A percentile compares a stretch with the other conserved stretches of the same genome.
phyloP scores from a whole-genome alignment of 1,140 invertebrate genomes.

The Patella vulgata region DNA sequence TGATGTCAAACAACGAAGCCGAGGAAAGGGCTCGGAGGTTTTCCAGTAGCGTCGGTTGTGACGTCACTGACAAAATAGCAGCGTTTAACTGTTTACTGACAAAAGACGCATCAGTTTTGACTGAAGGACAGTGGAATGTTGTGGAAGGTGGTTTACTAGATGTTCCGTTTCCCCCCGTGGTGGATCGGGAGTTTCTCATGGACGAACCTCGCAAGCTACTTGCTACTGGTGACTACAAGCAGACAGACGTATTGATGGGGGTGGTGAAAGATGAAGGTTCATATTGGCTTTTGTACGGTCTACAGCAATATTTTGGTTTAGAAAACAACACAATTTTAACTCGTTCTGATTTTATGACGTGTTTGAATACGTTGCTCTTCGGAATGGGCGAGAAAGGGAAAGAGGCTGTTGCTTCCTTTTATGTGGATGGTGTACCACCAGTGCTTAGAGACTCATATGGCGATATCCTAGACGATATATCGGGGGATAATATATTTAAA shows the following conservation, averaged over 20 bases:
- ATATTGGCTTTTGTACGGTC: constrained; percentile 46
- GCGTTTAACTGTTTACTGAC: constrained; percentile 80
- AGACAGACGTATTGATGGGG: constrained; percentile 89
- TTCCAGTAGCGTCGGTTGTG: constrained; percentile 28
- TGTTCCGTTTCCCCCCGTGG: constrained; percentile 90
- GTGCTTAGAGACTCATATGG: constrained; percentile 18
- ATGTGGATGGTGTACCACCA: constrained; percentile 16
- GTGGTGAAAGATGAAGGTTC: constrained; percentile 85
- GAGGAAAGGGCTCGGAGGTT: constrained; percentile 72
- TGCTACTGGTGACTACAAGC: constrained; percentile 86
- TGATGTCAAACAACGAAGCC: constrained; percentile 83
- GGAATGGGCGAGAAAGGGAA: neutral
- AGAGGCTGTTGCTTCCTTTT: constrained; percentile 17
- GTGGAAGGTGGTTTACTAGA: constrained; percentile 6
- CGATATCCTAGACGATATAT: constrained; percentile 44
- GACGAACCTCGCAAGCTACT: constrained; percentile 82
- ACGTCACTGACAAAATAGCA: constrained; percentile 68
- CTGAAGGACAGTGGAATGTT: constrained; percentile 80
- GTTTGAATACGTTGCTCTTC: constrained; percentile 2
- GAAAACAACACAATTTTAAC: constrained; percentile 6
- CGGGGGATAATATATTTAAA: constrained; percentile 51
- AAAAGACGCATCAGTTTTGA: constrained; percentile 78
- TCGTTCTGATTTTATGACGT: neutral
- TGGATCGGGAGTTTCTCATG: constrained; percentile 89
- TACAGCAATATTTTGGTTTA: constrained; percentile 23